Evolutionary conservation across 2,797 vertebrate genomes (phyloP).

Genomic region (Loris lydekkerianus): DNA sequence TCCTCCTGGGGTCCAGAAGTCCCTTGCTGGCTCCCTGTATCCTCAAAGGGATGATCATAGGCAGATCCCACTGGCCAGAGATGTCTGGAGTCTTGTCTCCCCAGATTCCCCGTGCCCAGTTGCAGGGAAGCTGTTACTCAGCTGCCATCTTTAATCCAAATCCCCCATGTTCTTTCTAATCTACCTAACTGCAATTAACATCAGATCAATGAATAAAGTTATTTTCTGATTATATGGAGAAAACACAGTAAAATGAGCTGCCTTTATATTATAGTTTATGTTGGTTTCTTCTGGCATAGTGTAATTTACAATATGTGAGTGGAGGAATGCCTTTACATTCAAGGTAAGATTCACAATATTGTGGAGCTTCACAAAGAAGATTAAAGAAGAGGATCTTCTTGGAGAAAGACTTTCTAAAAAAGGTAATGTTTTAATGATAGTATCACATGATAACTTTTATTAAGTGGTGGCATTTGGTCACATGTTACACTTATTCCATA

Average conservation of each 20-base stretch:
- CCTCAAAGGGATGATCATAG: too few species aligned
- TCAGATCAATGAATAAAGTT: background rate
- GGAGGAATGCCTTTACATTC: background rate
- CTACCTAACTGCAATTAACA: background rate
- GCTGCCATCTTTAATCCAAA: too few species aligned
- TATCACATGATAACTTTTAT: constrained; percentile 41
- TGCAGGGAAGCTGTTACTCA: too few species aligned
- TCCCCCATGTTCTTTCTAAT: background rate
- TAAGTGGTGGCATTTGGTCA: background rate
- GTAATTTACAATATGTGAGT: background rate
- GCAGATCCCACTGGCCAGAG: too few species aligned
- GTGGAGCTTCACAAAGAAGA: background rate
- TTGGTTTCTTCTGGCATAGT: background rate
- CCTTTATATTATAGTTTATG: background rate
- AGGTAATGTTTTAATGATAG: background rate
- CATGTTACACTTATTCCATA: background rate
- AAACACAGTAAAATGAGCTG: constrained; percentile 6
- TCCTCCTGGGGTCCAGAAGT: too few species aligned
- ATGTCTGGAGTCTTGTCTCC: too few species aligned
- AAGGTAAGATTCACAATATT: background rate
- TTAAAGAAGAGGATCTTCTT: background rate
- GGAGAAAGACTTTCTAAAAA: background rate
- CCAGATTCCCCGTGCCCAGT: too few species aligned
- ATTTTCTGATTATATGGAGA: background rate
- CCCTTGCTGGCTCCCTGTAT: too few species aligned